Conservation (phyloP, 2,113 vertebrate genomes). For the Amblyopsis rosae region DNA sequence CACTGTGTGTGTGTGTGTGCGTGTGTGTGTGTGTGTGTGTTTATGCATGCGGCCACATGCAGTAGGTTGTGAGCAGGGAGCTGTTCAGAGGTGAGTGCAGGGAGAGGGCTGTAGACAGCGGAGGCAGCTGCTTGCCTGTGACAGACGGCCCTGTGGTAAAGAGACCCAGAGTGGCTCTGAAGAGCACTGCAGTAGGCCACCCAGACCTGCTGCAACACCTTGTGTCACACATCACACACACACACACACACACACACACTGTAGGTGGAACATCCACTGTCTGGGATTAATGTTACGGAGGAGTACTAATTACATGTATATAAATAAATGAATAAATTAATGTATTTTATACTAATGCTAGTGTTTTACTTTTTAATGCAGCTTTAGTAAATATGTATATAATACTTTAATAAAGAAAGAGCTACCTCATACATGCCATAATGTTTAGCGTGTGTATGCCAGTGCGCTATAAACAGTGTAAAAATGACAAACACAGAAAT, state of each 20-base stretch:
- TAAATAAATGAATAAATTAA: no score
- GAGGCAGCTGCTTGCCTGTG: conserved; percentile 68
- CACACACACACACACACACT: conserved; percentile 14
- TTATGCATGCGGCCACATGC: conserved; percentile 34
- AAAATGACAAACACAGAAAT: no score
- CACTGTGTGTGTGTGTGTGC: neutral
- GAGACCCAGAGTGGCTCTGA: conserved; percentile 67
- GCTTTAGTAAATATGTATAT: neutral
- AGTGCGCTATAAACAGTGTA: no score
- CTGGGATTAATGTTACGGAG: no score
- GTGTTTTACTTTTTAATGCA: neutral
- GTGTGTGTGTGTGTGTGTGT: conserved; percentile 29
- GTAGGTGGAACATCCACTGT: no score
- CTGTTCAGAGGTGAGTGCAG: conserved; percentile 56
- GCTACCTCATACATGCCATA: no score
- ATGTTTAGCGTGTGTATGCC: no score
- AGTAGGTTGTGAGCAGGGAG: conserved; percentile 28
- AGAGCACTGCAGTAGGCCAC: conserved; percentile 53
- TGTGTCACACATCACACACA: conserved; percentile 3
- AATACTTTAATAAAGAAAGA: neutral
- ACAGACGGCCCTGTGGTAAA: conserved; percentile 65
- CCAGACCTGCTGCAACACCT: conserved; percentile 48
- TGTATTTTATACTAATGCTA: neutral
- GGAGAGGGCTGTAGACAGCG: conserved; percentile 46
- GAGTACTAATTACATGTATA: neutral